A percentile compares a stretch with the other conserved stretches of the same genome.
Conservation (phyloP, 2,113 vertebrate genomes). For the Oxygymnocypris stewartii region DNA sequence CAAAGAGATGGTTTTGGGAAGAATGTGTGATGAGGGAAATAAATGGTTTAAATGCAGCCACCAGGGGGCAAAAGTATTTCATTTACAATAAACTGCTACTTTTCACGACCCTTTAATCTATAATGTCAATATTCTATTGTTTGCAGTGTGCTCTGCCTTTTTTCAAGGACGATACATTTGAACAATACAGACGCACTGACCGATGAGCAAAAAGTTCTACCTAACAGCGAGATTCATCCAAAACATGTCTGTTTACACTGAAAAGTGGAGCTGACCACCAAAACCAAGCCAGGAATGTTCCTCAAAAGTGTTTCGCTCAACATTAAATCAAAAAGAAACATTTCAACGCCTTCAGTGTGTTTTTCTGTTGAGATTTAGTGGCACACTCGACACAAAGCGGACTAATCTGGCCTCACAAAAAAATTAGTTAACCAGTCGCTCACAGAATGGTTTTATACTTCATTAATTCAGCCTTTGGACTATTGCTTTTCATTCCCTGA, state of each 20-base stretch:
- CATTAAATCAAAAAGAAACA: background rate
- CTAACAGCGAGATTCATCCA: background rate
- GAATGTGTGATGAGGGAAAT: constrained; percentile 12
- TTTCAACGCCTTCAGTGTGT: constrained; percentile 62
- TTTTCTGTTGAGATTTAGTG: constrained; percentile 74
- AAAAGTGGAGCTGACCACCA: background rate
- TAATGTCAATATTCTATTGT: constrained; percentile 33
- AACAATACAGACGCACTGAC: background rate
- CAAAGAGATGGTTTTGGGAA: background rate
- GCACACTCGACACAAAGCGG: constrained; percentile 71
- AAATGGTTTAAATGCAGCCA: constrained; percentile 61
- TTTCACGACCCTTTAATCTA: constrained; percentile 1
- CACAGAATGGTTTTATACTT: constrained; percentile 22
- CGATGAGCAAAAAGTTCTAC: background rate
- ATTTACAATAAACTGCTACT: constrained; percentile 58
- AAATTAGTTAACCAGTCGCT: background rate
- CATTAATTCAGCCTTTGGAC: constrained; percentile 43
- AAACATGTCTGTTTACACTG: constrained; percentile 14
- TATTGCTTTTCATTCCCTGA: constrained; percentile 54
- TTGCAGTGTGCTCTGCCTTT: background rate
- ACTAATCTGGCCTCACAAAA: constrained; percentile 48
- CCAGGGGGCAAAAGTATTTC: constrained; percentile 78
- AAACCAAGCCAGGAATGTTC: constrained; percentile 14
- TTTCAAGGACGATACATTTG: background rate
- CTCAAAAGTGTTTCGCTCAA: background rate